Conservation (phyloP, 2,113 vertebrate species). For the Glaucomys volans region DNA sequence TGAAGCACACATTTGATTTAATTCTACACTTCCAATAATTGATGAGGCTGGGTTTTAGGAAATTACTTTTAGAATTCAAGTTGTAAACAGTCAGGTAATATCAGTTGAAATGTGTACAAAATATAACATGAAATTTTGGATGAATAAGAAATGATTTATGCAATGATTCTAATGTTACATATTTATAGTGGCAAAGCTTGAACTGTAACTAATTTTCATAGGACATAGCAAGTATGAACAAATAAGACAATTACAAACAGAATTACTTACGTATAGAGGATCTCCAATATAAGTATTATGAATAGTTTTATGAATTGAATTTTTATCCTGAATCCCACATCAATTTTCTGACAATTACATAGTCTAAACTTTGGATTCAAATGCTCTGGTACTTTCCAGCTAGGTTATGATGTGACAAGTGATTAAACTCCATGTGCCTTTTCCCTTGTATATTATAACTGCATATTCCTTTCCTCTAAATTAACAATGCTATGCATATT, state of each 20-base stretch:
- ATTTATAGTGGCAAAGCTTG: neutral
- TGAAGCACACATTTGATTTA: neutral
- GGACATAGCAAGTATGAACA: neutral
- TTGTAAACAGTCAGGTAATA: neutral
- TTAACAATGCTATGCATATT: neutral
- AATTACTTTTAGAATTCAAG: neutral
- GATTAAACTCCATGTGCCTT: no score
- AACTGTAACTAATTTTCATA: slow-evolving; percentile 3
- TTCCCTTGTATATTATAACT: neutral
- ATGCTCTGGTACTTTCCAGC: neutral
- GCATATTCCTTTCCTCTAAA: neutral
- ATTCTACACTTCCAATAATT: neutral
- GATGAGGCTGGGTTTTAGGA: neutral
- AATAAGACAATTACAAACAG: neutral
- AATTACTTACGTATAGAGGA: neutral
- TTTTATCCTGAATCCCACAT: neutral
- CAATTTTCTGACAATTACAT: neutral
- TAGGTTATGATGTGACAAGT: neutral
- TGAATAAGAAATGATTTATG: neutral
- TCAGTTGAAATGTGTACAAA: neutral
- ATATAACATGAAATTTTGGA: neutral
- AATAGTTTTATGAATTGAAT: neutral
- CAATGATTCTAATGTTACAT: neutral
- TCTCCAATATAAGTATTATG: neutral
- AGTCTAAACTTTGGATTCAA: slow-evolving; percentile 14